phyloP scores from a whole-genome alignment of 1,140 invertebrate species.

The Vanessa atalanta region DNA sequence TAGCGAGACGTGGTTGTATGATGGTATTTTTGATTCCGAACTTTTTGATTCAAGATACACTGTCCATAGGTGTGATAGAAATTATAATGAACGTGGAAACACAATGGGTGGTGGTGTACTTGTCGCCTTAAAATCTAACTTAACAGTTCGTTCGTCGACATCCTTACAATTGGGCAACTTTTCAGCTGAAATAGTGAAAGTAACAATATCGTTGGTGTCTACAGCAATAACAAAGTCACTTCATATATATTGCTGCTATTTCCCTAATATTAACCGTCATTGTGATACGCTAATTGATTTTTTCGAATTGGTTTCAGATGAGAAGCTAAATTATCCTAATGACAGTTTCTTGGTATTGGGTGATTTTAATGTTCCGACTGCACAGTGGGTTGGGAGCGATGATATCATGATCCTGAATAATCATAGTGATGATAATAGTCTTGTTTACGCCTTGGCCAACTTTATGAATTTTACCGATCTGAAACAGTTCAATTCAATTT shows the following conservation, averaged over 20 bases:
- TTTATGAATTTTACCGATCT: constrained; percentile 1
- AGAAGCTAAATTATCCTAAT: background rate
- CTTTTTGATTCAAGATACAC: no score
- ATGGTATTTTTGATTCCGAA: no score
- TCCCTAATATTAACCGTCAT: background rate
- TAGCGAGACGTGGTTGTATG: no score
- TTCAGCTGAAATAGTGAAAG: background rate
- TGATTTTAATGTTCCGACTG: constrained; percentile 1
- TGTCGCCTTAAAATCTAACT: no score
- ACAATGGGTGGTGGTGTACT: no score
- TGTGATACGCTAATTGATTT: background rate
- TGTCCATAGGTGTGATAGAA: no score
- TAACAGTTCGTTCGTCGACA: no score
- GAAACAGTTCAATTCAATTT: background rate
- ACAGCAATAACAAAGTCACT: background rate
- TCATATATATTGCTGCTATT: constrained; percentile 5
- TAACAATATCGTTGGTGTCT: no score
- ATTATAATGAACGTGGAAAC: no score
- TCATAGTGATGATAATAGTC: background rate
- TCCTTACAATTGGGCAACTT: background rate
- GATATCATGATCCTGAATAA: no score
- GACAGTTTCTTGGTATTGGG: background rate
- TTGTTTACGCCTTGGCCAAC: background rate
- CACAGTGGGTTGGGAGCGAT: background rate
- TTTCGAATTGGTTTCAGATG: constrained; percentile 9